Percentiles rank a stretch among this genome's conserved stretches.
Conservation (phyloP, 2,113 vertebrate genomes). For the Pogonocichla stellata region DNA sequence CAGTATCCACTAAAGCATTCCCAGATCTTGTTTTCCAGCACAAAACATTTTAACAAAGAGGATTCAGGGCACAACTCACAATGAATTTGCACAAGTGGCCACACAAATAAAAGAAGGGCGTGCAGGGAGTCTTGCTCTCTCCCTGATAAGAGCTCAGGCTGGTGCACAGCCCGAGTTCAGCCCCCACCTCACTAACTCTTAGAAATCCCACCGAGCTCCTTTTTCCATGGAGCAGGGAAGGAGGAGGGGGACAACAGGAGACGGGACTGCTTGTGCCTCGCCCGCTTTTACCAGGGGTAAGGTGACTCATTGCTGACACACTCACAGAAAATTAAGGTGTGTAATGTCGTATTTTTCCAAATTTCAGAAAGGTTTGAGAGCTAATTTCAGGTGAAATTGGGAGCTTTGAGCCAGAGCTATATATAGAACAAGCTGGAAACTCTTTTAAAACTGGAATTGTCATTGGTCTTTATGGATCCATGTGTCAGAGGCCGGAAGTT, state of each 20-base stretch:
- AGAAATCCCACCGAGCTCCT: neutral
- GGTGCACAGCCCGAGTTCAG: neutral
- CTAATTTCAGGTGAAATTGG: neutral
- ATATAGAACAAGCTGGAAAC: neutral
- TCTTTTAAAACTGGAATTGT: neutral
- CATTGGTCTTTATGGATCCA: neutral
- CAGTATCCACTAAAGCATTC: neutral
- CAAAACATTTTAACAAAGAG: neutral
- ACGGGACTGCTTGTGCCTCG: fast-evolving
- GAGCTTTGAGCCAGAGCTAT: neutral
- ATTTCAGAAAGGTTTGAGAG: neutral
- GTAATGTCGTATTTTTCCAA: neutral
- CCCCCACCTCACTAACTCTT: neutral
- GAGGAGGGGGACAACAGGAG: neutral
- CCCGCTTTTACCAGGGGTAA: neutral
- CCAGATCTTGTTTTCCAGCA: neutral
- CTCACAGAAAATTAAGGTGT: neutral
- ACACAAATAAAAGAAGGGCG: neutral
- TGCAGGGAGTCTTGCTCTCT: neutral
- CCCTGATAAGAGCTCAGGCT: neutral
- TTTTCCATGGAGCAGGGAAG: neutral
- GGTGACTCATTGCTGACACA: neutral
- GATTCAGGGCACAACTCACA: neutral
- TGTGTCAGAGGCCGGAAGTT: neutral
- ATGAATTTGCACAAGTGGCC: neutral